Percentiles rank a stretch among this genome's conserved stretches.
phyloP scores from a whole-genome alignment of 2,888 invertebrate species.

The Drosophila formosana region DNA sequence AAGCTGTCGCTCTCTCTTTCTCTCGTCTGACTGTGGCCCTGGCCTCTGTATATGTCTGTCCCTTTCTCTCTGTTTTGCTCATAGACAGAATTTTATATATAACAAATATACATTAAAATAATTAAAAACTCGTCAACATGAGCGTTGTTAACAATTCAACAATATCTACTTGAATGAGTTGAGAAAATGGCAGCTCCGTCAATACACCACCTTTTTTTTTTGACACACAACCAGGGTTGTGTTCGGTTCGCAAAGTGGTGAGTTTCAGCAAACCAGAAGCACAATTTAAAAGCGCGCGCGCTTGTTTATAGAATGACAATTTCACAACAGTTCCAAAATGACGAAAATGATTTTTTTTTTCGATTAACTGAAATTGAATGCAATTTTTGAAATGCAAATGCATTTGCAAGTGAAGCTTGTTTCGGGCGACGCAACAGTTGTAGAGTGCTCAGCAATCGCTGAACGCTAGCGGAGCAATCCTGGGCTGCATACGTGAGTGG shows the following conservation, averaged over 20 bases:
- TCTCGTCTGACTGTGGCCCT: slow-evolving; percentile 69
- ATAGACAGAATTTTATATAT: slow-evolving; percentile 66
- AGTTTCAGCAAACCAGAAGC: neutral
- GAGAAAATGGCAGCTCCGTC: slow-evolving; percentile 30
- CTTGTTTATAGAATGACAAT: too few relatives aligned
- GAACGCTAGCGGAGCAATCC: neutral
- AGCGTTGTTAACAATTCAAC: slow-evolving; percentile 83
- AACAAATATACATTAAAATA: slow-evolving; percentile 80
- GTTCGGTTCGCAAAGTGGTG: slow-evolving; percentile 24
- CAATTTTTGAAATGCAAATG: too few relatives aligned
- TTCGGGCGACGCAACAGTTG: neutral
- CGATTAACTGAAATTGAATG: too few relatives aligned
- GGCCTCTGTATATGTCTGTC: slow-evolving; percentile 75
- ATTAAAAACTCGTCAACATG: slow-evolving; percentile 80
- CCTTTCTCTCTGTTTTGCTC: slow-evolving; percentile 68
- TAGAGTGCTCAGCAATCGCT: neutral
- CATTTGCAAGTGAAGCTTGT: neutral
- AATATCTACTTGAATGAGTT: slow-evolving; percentile 83
- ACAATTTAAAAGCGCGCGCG: neutral
- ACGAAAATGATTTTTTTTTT: too few relatives aligned
- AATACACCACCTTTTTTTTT: neutral
- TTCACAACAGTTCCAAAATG: too few relatives aligned
- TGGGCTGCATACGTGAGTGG: slow-evolving; percentile 16
- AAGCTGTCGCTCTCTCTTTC: slow-evolving; percentile 66
- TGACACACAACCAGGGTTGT: slow-evolving; percentile 38